Conservation (phyloP, 23 tunicate genomes). For the Trididemnum clinides region DNA sequence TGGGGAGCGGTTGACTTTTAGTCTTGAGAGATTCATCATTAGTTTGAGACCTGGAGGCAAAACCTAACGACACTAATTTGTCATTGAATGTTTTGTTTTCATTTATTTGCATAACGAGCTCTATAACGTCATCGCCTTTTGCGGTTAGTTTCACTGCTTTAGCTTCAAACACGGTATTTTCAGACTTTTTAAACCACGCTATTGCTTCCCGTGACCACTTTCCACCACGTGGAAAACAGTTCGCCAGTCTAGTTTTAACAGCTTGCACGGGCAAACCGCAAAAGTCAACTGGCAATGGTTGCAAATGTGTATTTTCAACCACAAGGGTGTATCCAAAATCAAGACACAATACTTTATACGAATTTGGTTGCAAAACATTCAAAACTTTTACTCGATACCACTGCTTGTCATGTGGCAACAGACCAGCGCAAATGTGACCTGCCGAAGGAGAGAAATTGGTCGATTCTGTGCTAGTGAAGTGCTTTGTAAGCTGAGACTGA, state of each 20-base stretch:
- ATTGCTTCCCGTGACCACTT: slow-evolving; percentile 24
- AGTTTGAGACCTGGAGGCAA: background rate
- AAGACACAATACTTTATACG: background rate
- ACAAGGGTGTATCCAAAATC: slow-evolving; percentile 36
- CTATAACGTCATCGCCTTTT: background rate
- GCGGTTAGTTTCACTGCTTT: background rate
- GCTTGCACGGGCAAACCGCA: slow-evolving; percentile 29
- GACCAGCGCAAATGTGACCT: slow-evolving; percentile 45
- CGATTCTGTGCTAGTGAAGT: background rate
- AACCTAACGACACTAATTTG: background rate
- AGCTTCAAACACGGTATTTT: background rate
- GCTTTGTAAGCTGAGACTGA: background rate
- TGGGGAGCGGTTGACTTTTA: background rate
- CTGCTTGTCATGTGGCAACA: slow-evolving; percentile 13
- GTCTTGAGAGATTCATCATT: background rate
- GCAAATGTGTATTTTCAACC: background rate
- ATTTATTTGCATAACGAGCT: background rate
- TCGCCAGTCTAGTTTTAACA: slow-evolving; percentile 15
- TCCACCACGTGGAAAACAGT: slow-evolving; percentile 26
- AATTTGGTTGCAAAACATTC: background rate
- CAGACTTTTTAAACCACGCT: background rate
- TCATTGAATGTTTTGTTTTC: slow-evolving; percentile 13
- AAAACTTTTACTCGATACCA: slow-evolving; percentile 47
- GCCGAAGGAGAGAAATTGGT: background rate
- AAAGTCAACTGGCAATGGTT: slow-evolving; percentile 28